Evolutionary conservation across 2,797 vertebrate species (phyloP).

Genomic region (Siniperca undulata): DNA sequence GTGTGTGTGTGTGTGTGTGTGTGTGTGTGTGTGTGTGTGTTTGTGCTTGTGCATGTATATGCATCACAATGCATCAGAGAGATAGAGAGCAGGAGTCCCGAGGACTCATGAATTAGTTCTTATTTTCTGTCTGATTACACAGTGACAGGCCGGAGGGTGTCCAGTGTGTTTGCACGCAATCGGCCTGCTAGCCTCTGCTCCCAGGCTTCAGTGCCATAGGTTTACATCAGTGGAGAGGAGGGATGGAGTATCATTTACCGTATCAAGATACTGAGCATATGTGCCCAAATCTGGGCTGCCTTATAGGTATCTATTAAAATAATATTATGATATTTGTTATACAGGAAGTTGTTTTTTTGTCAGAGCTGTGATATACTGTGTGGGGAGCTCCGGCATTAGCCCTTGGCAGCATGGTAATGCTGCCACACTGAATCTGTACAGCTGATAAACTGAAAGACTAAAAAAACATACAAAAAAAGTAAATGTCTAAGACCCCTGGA

Average conservation of each 20-base stretch:
- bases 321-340: background rate
- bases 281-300: background rate
- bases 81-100: constrained; percentile 35
- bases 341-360: background rate
- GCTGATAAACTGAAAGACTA: background rate
- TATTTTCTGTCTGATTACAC: constrained; percentile 77
- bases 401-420: background rate
- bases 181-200: constrained; percentile 18
- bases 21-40: background rate
- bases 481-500: background rate
- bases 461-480: background rate
- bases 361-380: background rate
- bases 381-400: background rate
- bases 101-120: constrained; percentile 62
- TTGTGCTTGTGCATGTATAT: constrained; percentile 23
- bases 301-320: background rate
- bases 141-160: constrained; percentile 57
- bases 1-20: constrained; percentile 1
- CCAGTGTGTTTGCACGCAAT: constrained; percentile 52
- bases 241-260: constrained; percentile 42
- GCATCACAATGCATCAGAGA: constrained; percentile 32
- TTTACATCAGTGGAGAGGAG: constrained; percentile 31
- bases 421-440: background rate
- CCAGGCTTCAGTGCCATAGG: constrained; percentile 28
- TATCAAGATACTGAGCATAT: constrained; percentile 29